Percentiles rank a stretch among this genome's conserved stretches.
phyloP scores from a whole-genome alignment of 2,797 vertebrate genomes.

The Taenioides sp. region DNA sequence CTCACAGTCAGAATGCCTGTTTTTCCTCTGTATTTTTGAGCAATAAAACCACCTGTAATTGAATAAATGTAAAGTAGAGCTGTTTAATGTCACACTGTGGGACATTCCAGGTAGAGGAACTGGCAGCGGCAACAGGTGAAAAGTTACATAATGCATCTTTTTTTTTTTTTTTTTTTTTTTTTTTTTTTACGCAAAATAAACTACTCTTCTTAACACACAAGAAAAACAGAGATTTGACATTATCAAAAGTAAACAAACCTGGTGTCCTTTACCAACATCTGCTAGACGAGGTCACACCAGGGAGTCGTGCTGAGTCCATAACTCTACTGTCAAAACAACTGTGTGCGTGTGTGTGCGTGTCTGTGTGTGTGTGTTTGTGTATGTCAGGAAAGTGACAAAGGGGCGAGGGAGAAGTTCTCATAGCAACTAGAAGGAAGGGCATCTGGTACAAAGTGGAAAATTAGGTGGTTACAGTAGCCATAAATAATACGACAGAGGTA shows the following conservation, averaged over 20 bases:
- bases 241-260: conserved; percentile 23
- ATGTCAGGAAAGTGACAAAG: not conserved
- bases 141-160: no score
- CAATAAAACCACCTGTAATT: no score
- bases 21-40: no score
- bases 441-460: not conserved
- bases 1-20: no score
- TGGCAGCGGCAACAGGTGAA: no score
- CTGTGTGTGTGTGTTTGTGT: not conserved
- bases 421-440: not conserved
- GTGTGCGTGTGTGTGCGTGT: not conserved
- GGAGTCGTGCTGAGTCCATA: conserved; percentile 18
- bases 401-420: not conserved
- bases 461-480: no score
- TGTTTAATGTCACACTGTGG: no score
- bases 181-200: no score
- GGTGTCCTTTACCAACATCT: conserved; percentile 22
- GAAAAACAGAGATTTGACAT: not conserved
- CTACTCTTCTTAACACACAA: not conserved
- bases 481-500: no score
- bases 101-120: no score
- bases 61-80: no score
- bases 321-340: conserved; percentile 30
- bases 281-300: conserved; percentile 33
- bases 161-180: no score